Evolutionary conservation across 2,113 vertebrate genomes (phyloP).

Genomic region (Epinephelus lanceolatus): DNA sequence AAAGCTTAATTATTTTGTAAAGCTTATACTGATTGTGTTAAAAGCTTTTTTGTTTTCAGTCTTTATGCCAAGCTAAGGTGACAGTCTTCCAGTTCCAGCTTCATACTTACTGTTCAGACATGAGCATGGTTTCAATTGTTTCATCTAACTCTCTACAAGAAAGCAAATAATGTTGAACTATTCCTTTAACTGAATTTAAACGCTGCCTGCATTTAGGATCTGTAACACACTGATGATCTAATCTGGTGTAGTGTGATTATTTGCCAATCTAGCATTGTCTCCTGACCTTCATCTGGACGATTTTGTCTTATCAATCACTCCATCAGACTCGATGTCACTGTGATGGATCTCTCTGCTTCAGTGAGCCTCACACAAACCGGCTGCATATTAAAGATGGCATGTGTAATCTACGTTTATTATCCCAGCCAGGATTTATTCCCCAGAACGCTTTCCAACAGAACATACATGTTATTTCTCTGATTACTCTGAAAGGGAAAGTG

Average conservation of each 20-base stretch:
- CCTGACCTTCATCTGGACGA: not conserved
- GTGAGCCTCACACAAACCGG: not conserved
- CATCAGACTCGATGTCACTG: not conserved
- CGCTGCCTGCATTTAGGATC: too few relatives aligned
- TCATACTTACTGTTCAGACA: too few relatives aligned
- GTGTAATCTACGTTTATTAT: not conserved
- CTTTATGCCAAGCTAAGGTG: too few relatives aligned
- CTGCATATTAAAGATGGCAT: conserved; percentile 10
- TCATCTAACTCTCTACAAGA: too few relatives aligned
- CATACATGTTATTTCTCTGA: not conserved
- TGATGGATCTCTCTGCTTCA: conserved; percentile 15
- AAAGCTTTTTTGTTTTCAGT: too few relatives aligned
- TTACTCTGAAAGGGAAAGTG: conserved; percentile 10
- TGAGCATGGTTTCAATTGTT: too few relatives aligned
- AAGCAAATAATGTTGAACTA: too few relatives aligned
- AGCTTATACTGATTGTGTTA: too few relatives aligned
- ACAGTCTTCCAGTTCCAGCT: too few relatives aligned
- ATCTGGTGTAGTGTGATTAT: not conserved
- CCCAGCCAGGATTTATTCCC: not conserved
- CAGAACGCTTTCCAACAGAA: conserved; percentile 2
- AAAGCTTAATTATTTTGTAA: too few relatives aligned
- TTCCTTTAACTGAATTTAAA: too few relatives aligned
- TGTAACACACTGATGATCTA: not conserved
- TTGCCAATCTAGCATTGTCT: not conserved
- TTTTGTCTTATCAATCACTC: not conserved